phyloP scores from a whole-genome alignment of 2,797 vertebrate genomes.

The Spondyliosoma cantharus region DNA sequence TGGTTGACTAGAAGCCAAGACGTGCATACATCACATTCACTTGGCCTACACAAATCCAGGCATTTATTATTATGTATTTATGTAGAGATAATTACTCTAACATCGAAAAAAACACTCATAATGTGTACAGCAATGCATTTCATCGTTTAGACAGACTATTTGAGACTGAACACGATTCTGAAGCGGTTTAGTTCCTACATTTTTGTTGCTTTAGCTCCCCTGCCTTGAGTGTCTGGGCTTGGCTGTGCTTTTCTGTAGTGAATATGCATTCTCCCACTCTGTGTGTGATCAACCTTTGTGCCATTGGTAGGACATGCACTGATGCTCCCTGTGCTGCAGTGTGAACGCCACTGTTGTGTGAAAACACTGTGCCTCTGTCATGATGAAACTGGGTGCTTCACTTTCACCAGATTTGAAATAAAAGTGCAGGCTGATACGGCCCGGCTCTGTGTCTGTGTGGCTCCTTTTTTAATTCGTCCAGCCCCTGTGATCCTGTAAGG shows the following conservation, averaged over 20 bases:
- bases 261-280: slow-evolving; percentile 37
- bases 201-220: slow-evolving; percentile 22
- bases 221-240: slow-evolving; percentile 19
- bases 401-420: slow-evolving; percentile 75
- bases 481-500: slow-evolving; percentile 6
- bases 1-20: slow-evolving; percentile 13
- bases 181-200: slow-evolving; percentile 6
- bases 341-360: slow-evolving; percentile 38
- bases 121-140: slow-evolving; percentile 30
- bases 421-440: slow-evolving; percentile 68
- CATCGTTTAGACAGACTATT: slow-evolving; percentile 7
- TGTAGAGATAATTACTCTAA: slow-evolving; percentile 23
- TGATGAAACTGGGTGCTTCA: slow-evolving; percentile 61
- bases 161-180: neutral
- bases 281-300: slow-evolving; percentile 53
- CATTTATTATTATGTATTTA: neutral
- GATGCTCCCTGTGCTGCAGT: slow-evolving; percentile 34
- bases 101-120: slow-evolving; percentile 21
- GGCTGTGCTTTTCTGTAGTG: slow-evolving; percentile 38
- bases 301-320: slow-evolving; percentile 49
- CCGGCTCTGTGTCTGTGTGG: slow-evolving; percentile 19
- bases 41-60: slow-evolving; percentile 1
- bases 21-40: slow-evolving; percentile 9
- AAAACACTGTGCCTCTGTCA: slow-evolving; percentile 57
- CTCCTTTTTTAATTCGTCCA: slow-evolving; percentile 15